phyloP scores from a whole-genome alignment of 2,113 vertebrate genomes.

The Microcebus murinus region DNA sequence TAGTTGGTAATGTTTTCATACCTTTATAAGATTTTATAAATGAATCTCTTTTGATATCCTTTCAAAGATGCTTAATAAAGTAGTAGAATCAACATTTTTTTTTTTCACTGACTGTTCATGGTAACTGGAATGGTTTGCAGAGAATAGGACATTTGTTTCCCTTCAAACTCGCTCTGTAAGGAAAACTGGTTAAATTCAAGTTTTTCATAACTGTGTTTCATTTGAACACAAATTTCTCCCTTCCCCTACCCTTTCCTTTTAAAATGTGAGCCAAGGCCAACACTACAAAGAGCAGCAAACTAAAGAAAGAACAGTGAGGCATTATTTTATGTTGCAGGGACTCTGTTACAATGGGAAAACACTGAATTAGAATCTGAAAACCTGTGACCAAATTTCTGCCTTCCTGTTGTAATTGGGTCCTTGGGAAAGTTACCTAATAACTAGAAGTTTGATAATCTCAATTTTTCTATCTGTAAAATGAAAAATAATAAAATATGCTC shows the following conservation, averaged over 20 bases:
- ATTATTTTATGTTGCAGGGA: not conserved
- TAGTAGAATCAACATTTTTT: not conserved
- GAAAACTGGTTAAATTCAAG: conserved; percentile 30
- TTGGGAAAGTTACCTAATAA: not conserved
- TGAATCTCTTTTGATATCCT: conserved; percentile 68
- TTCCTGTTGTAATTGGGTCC: not conserved
- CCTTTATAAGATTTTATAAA: conserved; percentile 69
- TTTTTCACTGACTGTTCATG: not conserved
- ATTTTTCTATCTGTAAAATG: not conserved
- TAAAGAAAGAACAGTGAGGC: not conserved
- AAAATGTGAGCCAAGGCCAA: not conserved
- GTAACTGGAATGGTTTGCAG: conserved; percentile 32
- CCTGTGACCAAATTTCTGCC: not conserved
- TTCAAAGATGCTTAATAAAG: conserved; percentile 70
- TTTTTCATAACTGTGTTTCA: conserved; percentile 21
- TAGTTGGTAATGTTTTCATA: conserved; percentile 69
- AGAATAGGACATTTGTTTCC: conserved; percentile 48
- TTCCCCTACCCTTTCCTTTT: not conserved
- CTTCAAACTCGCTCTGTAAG: conserved; percentile 53
- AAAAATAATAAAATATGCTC: not conserved
- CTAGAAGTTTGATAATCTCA: not conserved
- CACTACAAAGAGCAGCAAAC: conserved; percentile 36
- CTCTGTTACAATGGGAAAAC: not conserved
- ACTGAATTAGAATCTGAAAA: conserved; percentile 29
- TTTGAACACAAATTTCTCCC: conserved; percentile 36